phyloP scores from a whole-genome alignment of 2,888 invertebrate species.

The Balanococcus diminutus region DNA sequence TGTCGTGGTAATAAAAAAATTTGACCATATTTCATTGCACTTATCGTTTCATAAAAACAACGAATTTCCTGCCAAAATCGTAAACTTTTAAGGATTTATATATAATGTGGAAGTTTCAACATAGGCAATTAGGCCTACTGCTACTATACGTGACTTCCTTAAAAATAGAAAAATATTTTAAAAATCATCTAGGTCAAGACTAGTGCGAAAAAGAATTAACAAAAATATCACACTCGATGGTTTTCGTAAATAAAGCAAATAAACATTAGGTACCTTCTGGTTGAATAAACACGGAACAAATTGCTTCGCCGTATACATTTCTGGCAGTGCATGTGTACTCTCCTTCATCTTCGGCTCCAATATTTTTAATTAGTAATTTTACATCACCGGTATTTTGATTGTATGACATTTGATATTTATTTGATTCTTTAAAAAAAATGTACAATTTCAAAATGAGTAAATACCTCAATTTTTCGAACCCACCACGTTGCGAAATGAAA shows the following conservation, averaged over 20 bases:
- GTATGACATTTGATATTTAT: slow-evolving; percentile 88
- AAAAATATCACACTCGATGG: neutral
- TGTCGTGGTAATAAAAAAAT: too few species aligned
- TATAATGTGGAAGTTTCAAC: too few species aligned
- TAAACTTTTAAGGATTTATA: too few species aligned
- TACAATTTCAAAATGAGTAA: too few species aligned
- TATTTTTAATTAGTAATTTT: slow-evolving; percentile 88
- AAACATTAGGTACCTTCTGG: slow-evolving; percentile 73
- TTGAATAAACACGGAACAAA: slow-evolving; percentile 93
- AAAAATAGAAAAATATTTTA: neutral
- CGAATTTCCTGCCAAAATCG: too few species aligned
- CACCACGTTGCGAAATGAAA: too few species aligned
- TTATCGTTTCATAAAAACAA: too few species aligned
- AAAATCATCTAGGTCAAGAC: slow-evolving; percentile 1
- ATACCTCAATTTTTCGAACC: too few species aligned
- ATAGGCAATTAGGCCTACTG: too few species aligned
- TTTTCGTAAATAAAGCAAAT: neutral
- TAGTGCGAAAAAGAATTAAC: neutral
- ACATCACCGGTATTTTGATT: slow-evolving; percentile 89
- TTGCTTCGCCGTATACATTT: slow-evolving; percentile 95
- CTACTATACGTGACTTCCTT: too few species aligned
- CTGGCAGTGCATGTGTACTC: slow-evolving; percentile 95
- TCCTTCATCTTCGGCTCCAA: slow-evolving; percentile 94
- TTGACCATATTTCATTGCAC: too few species aligned
- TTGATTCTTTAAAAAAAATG: slow-evolving; percentile 66